Conservation (phyloP, 2,113 vertebrate species). For the Rhinoptilus africanus region DNA sequence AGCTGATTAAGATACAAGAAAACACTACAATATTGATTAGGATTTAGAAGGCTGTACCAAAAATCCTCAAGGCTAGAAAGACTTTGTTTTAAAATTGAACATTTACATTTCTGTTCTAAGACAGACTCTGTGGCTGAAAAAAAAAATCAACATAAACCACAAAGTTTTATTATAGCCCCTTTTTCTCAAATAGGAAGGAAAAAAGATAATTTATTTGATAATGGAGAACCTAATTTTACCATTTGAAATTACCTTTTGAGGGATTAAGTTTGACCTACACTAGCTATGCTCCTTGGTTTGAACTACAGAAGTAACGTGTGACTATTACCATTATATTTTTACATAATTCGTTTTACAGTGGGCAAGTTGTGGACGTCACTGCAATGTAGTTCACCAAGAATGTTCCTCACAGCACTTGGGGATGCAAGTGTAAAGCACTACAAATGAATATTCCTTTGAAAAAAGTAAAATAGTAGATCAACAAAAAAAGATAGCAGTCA, state of each 20-base stretch:
- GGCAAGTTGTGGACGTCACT: neutral
- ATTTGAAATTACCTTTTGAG: neutral
- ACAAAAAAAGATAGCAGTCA: neutral
- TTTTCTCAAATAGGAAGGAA: neutral
- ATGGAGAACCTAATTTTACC: neutral
- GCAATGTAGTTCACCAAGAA: neutral
- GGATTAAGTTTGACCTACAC: neutral
- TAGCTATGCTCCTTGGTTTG: neutral
- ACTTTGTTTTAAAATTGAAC: neutral
- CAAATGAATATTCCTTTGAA: neutral
- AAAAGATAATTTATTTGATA: neutral
- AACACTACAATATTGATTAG: neutral
- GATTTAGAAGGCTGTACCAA: neutral
- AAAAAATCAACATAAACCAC: neutral
- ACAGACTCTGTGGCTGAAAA: neutral
- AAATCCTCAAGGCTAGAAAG: neutral
- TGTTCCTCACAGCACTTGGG: neutral
- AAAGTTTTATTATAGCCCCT: neutral
- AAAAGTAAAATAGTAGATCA: neutral
- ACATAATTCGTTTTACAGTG: neutral
- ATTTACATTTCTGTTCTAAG: neutral
- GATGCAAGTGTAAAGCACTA: neutral
- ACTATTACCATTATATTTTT: neutral
- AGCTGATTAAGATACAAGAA: neutral
- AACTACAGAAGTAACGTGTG: neutral